These are phyloP conservation scores for Henricia sp. DNA, from an alignment of 53 echinoderm and acorn worm species.

Conservation along the genomic window DNA sequence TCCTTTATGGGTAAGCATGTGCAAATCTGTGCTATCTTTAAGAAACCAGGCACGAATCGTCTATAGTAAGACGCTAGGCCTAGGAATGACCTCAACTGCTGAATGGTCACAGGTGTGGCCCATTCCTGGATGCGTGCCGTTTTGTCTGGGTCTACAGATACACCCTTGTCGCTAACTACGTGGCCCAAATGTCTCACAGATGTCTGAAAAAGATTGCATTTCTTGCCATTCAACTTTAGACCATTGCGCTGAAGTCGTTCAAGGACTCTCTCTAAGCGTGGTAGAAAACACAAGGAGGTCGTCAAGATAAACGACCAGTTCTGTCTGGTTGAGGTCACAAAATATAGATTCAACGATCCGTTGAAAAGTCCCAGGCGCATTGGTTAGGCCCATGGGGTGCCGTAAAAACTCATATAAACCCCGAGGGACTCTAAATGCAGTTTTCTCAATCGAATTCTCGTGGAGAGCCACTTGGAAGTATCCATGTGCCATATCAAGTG, in stretches of 20 bases:
- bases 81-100: conserved; percentile 1
- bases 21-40: background rate
- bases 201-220: too few relatives aligned
- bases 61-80: conserved; percentile 1
- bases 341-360: conserved; percentile 42
- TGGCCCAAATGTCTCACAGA: too few relatives aligned
- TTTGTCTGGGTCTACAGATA: too few relatives aligned
- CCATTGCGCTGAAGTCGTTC: too few relatives aligned
- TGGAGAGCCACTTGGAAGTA: conserved; percentile 60
- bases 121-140: too few relatives aligned
- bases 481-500: conserved; percentile 16
- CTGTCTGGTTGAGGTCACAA: background rate
- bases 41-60: background rate
- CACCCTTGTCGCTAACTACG: too few relatives aligned
- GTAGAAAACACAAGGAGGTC: background rate
- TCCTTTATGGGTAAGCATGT: background rate
- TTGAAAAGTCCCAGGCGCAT: conserved; percentile 55
- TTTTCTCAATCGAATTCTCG: conserved; percentile 38
- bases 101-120: too few relatives aligned
- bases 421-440: conserved; percentile 28
- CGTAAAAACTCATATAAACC: conserved; percentile 27
- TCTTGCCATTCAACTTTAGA: too few relatives aligned
- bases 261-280: background rate
- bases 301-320: background rate
- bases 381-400: conserved; percentile 51